Evolutionary conservation across 2,797 vertebrate genomes (phyloP), one percentile per base, ranked within the genome.

Genomic region (Helicolenus hilgendorfi): DNA sequence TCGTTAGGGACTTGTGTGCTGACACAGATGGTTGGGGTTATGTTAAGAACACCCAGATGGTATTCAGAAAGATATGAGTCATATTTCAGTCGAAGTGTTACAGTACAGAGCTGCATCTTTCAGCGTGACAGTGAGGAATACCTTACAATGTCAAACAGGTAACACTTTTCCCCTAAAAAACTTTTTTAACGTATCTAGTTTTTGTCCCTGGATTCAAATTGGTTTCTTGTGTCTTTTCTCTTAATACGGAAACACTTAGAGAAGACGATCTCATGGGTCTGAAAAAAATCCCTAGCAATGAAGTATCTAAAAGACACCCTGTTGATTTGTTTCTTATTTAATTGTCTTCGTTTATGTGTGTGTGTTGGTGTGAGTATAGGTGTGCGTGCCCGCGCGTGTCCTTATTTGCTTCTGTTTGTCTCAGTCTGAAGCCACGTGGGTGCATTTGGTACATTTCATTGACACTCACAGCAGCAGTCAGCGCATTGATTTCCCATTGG

Each of bases 401-500:
- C 83, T 86, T 69, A 68, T 89, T 90, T 87, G 62, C 81, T 74
- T 89, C 79, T 69, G 75, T 86, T 85, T 92, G 86, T 89, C 76
- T 86, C 65, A 84, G 77, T 83, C 65, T 73, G 85, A 89, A 82
- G 41, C 81, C 92, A 94, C 18, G 84, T 77, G 90, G 89, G 90
- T 86, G 74, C 56, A 7, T 85, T 89, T 91, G 92, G 89, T 81
- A 92, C 86, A 91, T 94, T 92, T 89, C 83, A 91, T 88, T 91
- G 92, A 92, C 88, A 83, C 92, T 90, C 89, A 77, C 93, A 92
- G 91, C 95, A 89, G 91, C 90, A 83, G 88, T 93, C 91, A 83
- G 87, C 58, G 79, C 88, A 96, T 95, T 95, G 96, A 97, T 97
- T 96, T 96, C 93, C 94, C 92, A 94, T 96, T 92, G 94, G 93